Evolutionary conservation across 2,888 invertebrate species (phyloP).

Genomic region (Heliconius cydno): DNA sequence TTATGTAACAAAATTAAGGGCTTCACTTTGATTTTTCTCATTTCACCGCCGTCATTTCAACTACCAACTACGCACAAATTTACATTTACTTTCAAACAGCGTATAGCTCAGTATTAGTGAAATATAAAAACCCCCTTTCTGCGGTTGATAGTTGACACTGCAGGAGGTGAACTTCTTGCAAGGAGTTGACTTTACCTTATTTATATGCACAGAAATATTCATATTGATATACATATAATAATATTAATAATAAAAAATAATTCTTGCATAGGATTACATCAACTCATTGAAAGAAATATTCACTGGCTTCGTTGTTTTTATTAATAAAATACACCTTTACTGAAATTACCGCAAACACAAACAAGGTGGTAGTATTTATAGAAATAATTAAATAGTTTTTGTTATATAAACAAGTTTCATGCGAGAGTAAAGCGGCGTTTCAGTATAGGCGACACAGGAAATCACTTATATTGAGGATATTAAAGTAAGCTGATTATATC

Average conservation of each 20-base stretch:
- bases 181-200: conserved; percentile 62
- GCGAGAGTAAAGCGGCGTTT: conserved; percentile 63
- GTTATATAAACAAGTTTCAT: conserved; percentile 39
- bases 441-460: conserved; percentile 75
- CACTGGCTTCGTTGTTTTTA: conserved; percentile 75
- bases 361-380: conserved; percentile 23
- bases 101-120: conserved; percentile 65
- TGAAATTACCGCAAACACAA: conserved; percentile 65
- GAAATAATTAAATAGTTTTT: conserved; percentile 19
- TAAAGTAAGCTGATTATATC: conserved; percentile 82
- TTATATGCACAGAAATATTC: not conserved
- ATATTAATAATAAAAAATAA: not conserved
- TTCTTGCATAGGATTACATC: conserved; percentile 41
- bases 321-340: conserved; percentile 68
- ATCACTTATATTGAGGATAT: conserved; percentile 82
- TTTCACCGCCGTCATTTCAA: conserved; percentile 78
- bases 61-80: conserved; percentile 77
- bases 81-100: conserved; percentile 58
- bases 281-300: conserved; percentile 70
- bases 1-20: conserved; percentile 32
- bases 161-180: conserved; percentile 69
- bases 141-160: conserved; percentile 80
- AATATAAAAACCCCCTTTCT: conserved; percentile 71
- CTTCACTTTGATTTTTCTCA: conserved; percentile 70
- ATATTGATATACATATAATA: not conserved